Base-by-base conservation (phyloP, 2,113 vertebrate species). In the Epinephelus fuscoguttatus region DNA sequence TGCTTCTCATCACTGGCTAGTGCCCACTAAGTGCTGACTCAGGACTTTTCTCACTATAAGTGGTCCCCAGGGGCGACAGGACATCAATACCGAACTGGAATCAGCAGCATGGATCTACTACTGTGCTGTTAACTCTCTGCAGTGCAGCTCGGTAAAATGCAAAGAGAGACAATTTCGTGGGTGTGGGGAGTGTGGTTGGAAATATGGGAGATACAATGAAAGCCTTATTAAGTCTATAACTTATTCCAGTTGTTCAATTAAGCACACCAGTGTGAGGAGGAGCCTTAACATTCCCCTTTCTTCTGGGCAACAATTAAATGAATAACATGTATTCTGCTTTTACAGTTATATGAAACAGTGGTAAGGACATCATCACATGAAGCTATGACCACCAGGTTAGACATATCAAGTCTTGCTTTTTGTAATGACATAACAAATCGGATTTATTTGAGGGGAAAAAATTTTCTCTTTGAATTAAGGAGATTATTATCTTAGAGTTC, bases 11-110 rank as follows among this genome's bases (percentile, higher is more conserved):
- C 87, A 68, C 61, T 52, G 77, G 57, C 74, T 73, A 67, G 67
- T 84, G 78, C 80, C 66, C 74, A 37, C 60, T 84, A 72, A 86
- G 86, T 79, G 93, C 92, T 90, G 92, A 93, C 81, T 91, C 61
- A 18, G 68, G 75, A 61, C 73, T 89, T 60, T 81, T 85, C 79
- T 84, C 84, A 84, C 89, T 87, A 82, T 59, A 84, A 89, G 84
- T 88, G 84, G 52, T 74, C 90, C 89, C 87, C n/a, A 0, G 74
- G 85, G 89, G 85, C 80, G 92, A 89, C 92, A 88, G 88, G 64
- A 91, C 73, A 82, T 94, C 94, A 88, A 95, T 94, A 91, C 78
- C 64, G 70, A 80, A 82, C 75, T 78, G 87, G 79, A 88, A 91
- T 90, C 90, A 91, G 91, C 91, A 90, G 77, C 73, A 75, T 83